Percentiles rank a stretch among this genome's conserved stretches.
phyloP scores from a whole-genome alignment of 2,113 vertebrate species.

The Seriola dumerili region DNA sequence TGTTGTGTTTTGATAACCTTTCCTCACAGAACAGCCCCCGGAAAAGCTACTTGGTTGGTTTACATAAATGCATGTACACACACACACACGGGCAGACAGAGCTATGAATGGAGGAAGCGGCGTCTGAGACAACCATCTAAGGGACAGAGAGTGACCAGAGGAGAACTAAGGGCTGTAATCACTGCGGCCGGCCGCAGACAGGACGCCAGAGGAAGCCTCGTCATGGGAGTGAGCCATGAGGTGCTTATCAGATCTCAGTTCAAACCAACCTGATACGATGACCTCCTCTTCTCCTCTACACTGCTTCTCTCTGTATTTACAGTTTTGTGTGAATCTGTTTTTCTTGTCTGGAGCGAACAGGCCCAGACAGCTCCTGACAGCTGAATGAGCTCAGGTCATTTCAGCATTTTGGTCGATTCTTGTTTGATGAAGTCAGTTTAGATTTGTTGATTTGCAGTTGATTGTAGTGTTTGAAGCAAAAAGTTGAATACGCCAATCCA shows the following conservation, averaged over 20 bases:
- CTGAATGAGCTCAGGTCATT: conserved; percentile 3
- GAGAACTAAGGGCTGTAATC: conserved; percentile 73
- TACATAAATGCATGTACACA: conserved; percentile 66
- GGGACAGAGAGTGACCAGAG: conserved; percentile 73
- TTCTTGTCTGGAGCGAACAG: not conserved
- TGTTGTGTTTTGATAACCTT: conserved; percentile 82
- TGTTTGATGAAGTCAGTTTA: not conserved
- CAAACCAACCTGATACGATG: conserved; percentile 51
- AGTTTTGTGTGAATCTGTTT: conserved; percentile 23
- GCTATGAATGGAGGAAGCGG: conserved; percentile 63
- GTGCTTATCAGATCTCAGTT: conserved; percentile 80
- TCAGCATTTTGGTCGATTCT: not conserved
- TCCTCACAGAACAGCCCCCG: conserved; percentile 76
- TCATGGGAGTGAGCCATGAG: conserved; percentile 83
- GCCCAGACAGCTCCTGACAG: not conserved
- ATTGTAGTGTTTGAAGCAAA: not conserved
- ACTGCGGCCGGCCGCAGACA: conserved; percentile 75
- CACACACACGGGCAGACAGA: conserved; percentile 24
- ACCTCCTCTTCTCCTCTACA: conserved; percentile 31
- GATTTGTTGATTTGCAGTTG: not conserved
- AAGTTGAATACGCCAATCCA: not conserved
- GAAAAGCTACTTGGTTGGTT: conserved; percentile 73
- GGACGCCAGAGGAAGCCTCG: conserved; percentile 81
- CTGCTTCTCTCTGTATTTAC: conserved; percentile 10
- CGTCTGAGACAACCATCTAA: conserved; percentile 78